Evolutionary conservation across 2,113 vertebrate species (phyloP).

Genomic region (Misgurnus anguillicaudatus): DNA sequence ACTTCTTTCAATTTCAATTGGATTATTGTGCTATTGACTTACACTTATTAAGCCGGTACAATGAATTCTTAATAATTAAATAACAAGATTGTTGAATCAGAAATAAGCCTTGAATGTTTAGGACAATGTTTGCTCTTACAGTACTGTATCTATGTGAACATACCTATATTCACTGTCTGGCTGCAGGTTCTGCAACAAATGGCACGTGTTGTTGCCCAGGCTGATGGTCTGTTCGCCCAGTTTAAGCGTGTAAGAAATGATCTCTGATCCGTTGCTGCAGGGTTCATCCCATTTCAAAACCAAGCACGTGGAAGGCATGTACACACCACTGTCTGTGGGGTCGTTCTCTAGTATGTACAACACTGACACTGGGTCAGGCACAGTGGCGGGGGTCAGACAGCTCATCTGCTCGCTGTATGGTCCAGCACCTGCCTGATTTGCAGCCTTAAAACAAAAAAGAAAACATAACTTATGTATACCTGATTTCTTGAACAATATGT

Average conservation of each 20-base stretch:
- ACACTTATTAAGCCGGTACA: no score
- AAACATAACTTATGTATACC: neutral
- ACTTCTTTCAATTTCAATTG: no score
- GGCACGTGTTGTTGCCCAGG: slow-evolving; percentile 78
- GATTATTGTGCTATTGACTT: no score
- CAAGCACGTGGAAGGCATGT: slow-evolving; percentile 86
- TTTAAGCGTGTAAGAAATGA: slow-evolving; percentile 85
- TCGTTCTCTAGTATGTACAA: slow-evolving; percentile 82
- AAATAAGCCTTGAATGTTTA: no score
- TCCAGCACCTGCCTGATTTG: slow-evolving; percentile 90
- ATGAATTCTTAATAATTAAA: no score
- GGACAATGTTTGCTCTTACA: no score
- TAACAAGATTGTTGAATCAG: no score
- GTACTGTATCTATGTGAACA: slow-evolving; percentile 33
- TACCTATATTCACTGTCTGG: slow-evolving; percentile 93
- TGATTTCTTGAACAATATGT: neutral
- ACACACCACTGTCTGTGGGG: slow-evolving; percentile 62
- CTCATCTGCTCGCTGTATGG: slow-evolving; percentile 84
- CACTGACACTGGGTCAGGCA: slow-evolving; percentile 79
- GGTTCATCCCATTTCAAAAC: slow-evolving; percentile 93
- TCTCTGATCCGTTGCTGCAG: slow-evolving; percentile 88
- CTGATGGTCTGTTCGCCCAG: slow-evolving; percentile 78
- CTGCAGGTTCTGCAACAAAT: slow-evolving; percentile 81
- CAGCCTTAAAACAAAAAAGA: slow-evolving; percentile 72
- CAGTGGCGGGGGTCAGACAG: slow-evolving; percentile 83